Base-by-base conservation (phyloP, 2,797 vertebrate genomes). In the Premnoplex brunnescens region DNA sequence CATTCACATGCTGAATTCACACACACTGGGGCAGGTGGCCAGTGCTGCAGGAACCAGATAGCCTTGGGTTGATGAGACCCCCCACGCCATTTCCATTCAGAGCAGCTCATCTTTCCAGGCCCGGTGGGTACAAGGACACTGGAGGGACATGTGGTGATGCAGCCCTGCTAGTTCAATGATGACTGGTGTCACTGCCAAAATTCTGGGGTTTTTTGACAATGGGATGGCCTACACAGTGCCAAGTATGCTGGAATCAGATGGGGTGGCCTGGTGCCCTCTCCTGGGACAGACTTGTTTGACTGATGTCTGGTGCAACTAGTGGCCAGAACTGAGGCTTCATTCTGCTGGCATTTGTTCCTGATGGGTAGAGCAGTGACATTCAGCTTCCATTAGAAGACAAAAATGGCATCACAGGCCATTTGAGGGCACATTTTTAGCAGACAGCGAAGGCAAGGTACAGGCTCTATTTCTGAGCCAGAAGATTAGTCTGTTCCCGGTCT, bases 381-480 rank as follows among this genome's bases (percentile, higher is more conserved):
- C 83, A 90, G 52, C 88, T 95, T 88, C 79, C 41, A 73, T 79
- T 73, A 85, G 77, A 86, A 91, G 93, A 95, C 85, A 56, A 54
- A 96, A 95, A 88, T 49, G 83, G 88, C 71, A 64, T 77, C 85
- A 39, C 43, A 56, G 77, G 88, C 82, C 74, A 88, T 84, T 67
- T 87, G 83, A 96, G 81, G 77, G 77, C 80, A 94, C 37, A 8
- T 82, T 94, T 91, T 76, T 83, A 81, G 62, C 71, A 93, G 81
- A 43, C 68, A 58, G 37, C 26, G 71, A 86, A 82, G 71, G 52
- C 82, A 82, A 83, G 67, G 82, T 71, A 54, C 28, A 28, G 56
- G 67, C 74, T 93, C 44, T 88, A 22, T 93, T 89, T 95, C 80
- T 94, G 89, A 95, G 72, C 76, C 82, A 92, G 85, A 84, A 91